Percentiles rank a stretch among this genome's conserved stretches.
These are phyloP conservation scores for Dipus sagitta DNA, from an alignment of 2,797 vertebrate genomes.

Conservation along the genomic window DNA sequence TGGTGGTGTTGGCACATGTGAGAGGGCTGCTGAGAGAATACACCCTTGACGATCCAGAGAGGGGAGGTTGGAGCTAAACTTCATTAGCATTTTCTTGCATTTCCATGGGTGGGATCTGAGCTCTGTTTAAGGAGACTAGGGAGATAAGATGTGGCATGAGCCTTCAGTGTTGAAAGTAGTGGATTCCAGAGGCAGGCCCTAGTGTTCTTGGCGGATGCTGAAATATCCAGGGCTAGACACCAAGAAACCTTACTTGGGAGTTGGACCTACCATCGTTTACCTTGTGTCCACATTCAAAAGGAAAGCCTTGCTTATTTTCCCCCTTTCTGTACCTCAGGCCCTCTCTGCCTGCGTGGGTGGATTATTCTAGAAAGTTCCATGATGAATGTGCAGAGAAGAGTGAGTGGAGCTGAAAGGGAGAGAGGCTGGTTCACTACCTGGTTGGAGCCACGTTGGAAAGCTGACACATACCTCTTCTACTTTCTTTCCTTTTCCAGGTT, in stretches of 20 bases:
- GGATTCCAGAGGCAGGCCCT: neutral
- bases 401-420: neutral
- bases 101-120: constrained; percentile 36
- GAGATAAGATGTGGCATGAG: neutral
- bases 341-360: neutral
- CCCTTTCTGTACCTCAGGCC: neutral
- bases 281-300: neutral
- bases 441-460: neutral
- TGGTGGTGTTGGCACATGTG: neutral
- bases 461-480: neutral
- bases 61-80: constrained; percentile 46
- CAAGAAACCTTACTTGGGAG: neutral
- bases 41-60: constrained; percentile 63
- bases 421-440: neutral
- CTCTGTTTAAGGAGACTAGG: constrained; percentile 4
- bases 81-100: constrained; percentile 57
- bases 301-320: constrained; percentile 1
- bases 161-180: neutral
- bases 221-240: neutral
- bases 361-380: neutral
- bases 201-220: neutral
- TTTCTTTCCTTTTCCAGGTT: neutral
- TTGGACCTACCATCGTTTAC: neutral
- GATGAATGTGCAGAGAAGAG: neutral
- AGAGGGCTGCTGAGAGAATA: constrained; percentile 37